Evolutionary conservation across 2,888 invertebrate genomes (phyloP).

Genomic region (Papilio elwesi): DNA sequence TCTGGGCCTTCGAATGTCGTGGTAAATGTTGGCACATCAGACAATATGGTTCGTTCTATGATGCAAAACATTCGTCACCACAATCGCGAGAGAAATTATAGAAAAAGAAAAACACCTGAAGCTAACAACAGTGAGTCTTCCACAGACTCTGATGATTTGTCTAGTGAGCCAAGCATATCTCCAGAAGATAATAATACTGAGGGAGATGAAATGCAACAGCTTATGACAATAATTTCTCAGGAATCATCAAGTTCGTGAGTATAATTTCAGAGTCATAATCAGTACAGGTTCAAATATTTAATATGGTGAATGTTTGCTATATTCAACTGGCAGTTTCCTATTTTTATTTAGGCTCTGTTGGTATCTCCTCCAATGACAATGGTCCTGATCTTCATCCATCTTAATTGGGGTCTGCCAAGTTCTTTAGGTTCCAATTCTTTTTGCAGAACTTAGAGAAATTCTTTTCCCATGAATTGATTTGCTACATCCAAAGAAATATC

Average conservation of each 20-base stretch:
- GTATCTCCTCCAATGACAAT: too few relatives aligned
- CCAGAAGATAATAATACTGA: slow-evolving; percentile 58
- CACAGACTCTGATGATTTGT: slow-evolving; percentile 74
- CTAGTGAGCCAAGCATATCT: slow-evolving; percentile 57
- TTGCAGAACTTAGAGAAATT: too few relatives aligned
- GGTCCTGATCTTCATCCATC: too few relatives aligned
- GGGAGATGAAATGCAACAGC: slow-evolving; percentile 56
- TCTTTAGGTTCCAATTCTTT: too few relatives aligned
- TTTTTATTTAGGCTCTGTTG: too few relatives aligned
- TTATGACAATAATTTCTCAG: slow-evolving; percentile 57
- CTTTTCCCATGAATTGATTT: too few relatives aligned
- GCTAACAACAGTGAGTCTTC: slow-evolving; percentile 70
- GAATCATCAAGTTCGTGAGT: slow-evolving; percentile 63
- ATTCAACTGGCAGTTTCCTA: too few relatives aligned
- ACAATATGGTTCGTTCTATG: slow-evolving; percentile 68
- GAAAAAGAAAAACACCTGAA: slow-evolving; percentile 74
- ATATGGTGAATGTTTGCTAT: neutral
- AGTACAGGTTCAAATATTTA: neutral
- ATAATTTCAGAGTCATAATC: neutral
- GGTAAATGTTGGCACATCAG: slow-evolving; percentile 68
- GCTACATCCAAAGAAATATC: too few relatives aligned
- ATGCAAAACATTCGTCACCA: slow-evolving; percentile 68
- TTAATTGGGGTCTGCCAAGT: too few relatives aligned
- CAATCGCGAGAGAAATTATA: slow-evolving; percentile 66
- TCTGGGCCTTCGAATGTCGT: slow-evolving; percentile 69